Evolutionary conservation across 2,797 vertebrate species (phyloP), one percentile per base, ranked within the genome.

Genomic region (Chrosomus eos): DNA sequence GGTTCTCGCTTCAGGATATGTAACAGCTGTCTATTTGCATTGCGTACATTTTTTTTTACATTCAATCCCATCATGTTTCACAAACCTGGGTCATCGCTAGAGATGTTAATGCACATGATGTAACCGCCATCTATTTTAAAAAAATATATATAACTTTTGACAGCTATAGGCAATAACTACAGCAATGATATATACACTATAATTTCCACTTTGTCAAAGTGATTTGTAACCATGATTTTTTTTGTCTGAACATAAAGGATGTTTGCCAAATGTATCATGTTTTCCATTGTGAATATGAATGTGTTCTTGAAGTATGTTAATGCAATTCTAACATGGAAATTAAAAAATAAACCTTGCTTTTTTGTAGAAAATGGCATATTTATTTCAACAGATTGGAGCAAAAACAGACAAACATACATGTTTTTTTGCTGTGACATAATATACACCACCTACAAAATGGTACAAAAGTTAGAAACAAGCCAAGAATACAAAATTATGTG

Each of bases 371-470:
- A 87, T 68, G 70, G 36, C 67, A 71, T 85, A 53, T 94, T 95
- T 95, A 94, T 95, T 96, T 93, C 93, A 91, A 91, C 85, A 82
- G 60, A 87, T 36, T 36, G 75, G 38, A 21, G 74, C 89, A 89
- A 93, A 88, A 94, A 95, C 93, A 89, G 89, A 94, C 73, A 77
- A 77, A 43, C 75, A 84, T 45, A 60, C 16, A 51, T 48, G 8
- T 43, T 62, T 38, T 38, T 95, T 95, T 93, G 93, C 93, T 94
- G 95, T 92, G 91, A 89, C 88, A 93, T 94, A 92, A 92, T 82
- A 89, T 93, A 95, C 93, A 95, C 93, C 92, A 93, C 92, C 94
- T 93, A 89, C 92, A 92, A 95, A 94, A 96, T 96, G 94, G 93
- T 94, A 94, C 93, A 94, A 90, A 88, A 87, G 81, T 80, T 85